Conservation (phyloP, 2,797 vertebrate species). For the Pampus argenteus region DNA sequence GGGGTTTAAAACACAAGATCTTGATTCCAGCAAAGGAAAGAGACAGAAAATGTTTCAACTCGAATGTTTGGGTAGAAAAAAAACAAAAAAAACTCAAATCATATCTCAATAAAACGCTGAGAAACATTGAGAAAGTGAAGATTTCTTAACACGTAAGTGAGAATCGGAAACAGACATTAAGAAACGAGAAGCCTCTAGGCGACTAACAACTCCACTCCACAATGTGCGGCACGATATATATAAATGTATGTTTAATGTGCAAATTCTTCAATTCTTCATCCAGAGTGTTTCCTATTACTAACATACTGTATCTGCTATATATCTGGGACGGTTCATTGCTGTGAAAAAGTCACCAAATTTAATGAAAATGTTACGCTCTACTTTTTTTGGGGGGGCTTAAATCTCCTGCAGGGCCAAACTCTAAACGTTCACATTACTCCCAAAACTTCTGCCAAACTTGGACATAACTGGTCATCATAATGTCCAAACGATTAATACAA, state of each 20-base stretch:
- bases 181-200: background rate
- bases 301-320: background rate
- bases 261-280: background rate
- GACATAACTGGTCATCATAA: conserved; percentile 22
- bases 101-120: background rate
- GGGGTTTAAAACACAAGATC: conserved; percentile 33
- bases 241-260: background rate
- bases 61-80: background rate
- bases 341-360: conserved; percentile 17
- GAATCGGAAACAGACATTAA: background rate
- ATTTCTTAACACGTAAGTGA: background rate
- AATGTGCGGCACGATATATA: background rate
- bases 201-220: background rate
- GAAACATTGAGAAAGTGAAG: background rate
- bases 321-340: background rate
- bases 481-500: conserved; percentile 15
- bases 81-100: conserved; percentile 19
- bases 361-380: conserved; percentile 20
- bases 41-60: background rate
- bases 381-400: conserved; percentile 23
- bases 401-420: conserved; percentile 5
- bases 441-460: conserved; percentile 23
- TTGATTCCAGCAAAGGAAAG: conserved; percentile 23
- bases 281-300: background rate
- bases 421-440: conserved; percentile 29